Percentiles rank a stretch among this genome's conserved stretches.
These are phyloP conservation scores for Idaea aversata DNA, from an alignment of 2,888 invertebrate species.

Conservation along the genomic window DNA sequence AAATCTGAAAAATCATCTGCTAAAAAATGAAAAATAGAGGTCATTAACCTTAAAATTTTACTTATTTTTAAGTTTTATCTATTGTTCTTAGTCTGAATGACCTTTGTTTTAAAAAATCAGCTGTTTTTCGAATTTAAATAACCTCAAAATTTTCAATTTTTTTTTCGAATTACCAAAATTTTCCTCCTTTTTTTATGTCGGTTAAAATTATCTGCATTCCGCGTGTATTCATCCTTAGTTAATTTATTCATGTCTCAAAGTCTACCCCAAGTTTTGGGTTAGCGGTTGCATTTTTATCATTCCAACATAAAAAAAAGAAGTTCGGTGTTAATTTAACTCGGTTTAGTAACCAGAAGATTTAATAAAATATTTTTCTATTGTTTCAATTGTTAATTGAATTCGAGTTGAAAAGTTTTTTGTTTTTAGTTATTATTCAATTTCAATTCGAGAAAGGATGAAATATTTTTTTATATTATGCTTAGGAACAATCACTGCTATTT, in stretches of 20 bases:
- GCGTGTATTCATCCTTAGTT: slow-evolving; percentile 37
- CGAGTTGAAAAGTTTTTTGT: neutral
- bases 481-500: neutral
- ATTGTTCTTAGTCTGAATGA: no score
- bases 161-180: no score
- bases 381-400: slow-evolving; percentile 19
- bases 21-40: no score
- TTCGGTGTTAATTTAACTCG: slow-evolving; percentile 27
- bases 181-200: no score
- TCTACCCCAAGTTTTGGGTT: slow-evolving; percentile 24
- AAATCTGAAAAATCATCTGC: no score
- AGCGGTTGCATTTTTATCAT: slow-evolving; percentile 30
- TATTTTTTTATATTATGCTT: neutral
- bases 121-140: no score
- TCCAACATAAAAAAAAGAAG: slow-evolving; percentile 19
- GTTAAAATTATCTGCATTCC: no score
- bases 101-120: no score
- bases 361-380: slow-evolving; percentile 21
- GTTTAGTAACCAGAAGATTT: slow-evolving; percentile 25
- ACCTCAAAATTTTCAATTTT: no score
- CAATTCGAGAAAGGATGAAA: neutral
- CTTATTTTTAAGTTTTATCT: no score
- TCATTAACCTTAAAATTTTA: no score
- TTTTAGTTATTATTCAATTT: neutral
- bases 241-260: slow-evolving; percentile 49